Conservation (phyloP, 1,140 invertebrate species). For the Hirudo medicinalis region DNA sequence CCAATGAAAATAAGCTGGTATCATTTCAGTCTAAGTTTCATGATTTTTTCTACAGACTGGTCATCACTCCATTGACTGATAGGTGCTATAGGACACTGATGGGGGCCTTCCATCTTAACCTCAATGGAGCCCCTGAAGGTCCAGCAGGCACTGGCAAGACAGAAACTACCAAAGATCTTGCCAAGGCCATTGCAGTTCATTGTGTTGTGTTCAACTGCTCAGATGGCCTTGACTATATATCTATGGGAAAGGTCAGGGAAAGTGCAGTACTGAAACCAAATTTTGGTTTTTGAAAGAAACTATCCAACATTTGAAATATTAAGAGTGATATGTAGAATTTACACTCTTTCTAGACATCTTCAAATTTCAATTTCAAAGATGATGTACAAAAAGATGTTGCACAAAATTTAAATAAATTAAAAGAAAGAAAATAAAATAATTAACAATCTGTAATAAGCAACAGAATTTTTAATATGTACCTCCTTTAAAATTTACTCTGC, state of each 20-base stretch:
- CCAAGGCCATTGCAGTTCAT: constrained; percentile 42
- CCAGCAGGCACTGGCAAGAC: constrained; percentile 42
- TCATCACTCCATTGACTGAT: constrained; percentile 42
- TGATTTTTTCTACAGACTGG: constrained; percentile 35
- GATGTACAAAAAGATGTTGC: too few species aligned
- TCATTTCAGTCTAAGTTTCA: too few species aligned
- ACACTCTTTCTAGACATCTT: not conserved
- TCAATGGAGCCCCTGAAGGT: constrained; percentile 42
- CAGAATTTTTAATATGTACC: too few species aligned
- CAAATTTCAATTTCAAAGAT: constrained; percentile 6
- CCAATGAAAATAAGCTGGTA: too few species aligned
- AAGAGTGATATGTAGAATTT: not conserved
- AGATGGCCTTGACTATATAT: constrained; percentile 41
- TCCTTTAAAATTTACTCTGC: constrained; percentile 1
- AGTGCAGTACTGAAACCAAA: too few species aligned
- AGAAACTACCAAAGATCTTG: constrained; percentile 42
- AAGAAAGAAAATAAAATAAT: too few species aligned
- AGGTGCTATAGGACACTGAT: constrained; percentile 35
- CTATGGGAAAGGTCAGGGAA: constrained; percentile 39
- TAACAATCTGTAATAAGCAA: too few species aligned
- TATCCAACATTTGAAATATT: too few species aligned
- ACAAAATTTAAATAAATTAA: too few species aligned
- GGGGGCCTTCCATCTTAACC: constrained; percentile 40
- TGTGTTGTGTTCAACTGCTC: constrained; percentile 45
- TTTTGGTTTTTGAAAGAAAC: too few species aligned